Base-by-base conservation (phyloP, 2,113 vertebrate species). In the Bucco capensis region DNA sequence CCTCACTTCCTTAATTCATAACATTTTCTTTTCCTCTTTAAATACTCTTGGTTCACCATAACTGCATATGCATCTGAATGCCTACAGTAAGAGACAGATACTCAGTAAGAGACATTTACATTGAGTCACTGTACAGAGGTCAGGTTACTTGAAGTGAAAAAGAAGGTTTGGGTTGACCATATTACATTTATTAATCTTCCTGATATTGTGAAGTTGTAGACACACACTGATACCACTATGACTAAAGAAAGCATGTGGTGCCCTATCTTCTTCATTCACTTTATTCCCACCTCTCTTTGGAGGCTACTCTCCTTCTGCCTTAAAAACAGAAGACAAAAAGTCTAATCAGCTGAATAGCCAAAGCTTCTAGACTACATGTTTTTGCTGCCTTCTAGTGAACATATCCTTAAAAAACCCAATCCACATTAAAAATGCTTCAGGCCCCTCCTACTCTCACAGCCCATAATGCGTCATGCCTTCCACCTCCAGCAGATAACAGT, bases 301-400 rank as follows among this genome's bases (percentile, higher is more conserved):
- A 86, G 79, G 56, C 23, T 35, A 12, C 27, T 71, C 54, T 70
- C 35, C 33, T 9, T 27, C 17, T 46, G 23, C 8, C 6, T 21
- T 14, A 33, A 56, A 24, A 79, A 8, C 8, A 7, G 46, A 57
- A 82, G 65, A 56, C 35, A 85, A 80, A 10, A n/a, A n/a, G 19
- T 8, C 60, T 30, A 0, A 62, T 5, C 46, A 70, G 33, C 47
- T 23, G 46, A 73, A 73, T 0, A 70, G n/a, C n/a, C n/a, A 81
- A 49, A 57, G 33, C n/a, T 50, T 14, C 51, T 10, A 57, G 10
- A 77, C 86, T 3, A 80, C 11, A 81, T 27, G 27, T 21, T 46
- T 81, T 24, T 90, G 83, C 92, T 92, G 90, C 90, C 71, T 92
- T 86, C 95, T 96, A 88, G 83, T 60, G 86, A 90, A 46, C 30